Percentiles rank a stretch among this genome's conserved stretches.
phyloP scores from a whole-genome alignment of 2,888 invertebrate species.

The Phytoseiulus persimilis region DNA sequence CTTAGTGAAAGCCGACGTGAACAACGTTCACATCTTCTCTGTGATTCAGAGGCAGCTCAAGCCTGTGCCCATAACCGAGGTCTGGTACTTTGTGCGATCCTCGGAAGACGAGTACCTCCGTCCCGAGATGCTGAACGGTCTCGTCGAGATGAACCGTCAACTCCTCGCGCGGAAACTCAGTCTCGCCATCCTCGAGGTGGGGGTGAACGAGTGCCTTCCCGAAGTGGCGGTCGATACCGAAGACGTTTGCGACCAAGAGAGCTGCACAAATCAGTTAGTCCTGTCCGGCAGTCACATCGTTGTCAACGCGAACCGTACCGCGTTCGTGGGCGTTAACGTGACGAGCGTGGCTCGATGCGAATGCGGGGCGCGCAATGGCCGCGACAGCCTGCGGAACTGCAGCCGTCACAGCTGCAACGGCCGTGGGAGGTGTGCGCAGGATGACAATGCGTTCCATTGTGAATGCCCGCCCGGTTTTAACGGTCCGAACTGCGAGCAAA shows the following conservation, averaged over 20 bases:
- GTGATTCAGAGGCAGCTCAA: conserved; percentile 55
- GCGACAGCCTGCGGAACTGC: conserved; percentile 50
- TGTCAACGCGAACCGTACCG: conserved; percentile 84
- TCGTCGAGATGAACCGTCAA: conserved; percentile 64
- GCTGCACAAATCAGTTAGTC: conserved; percentile 70
- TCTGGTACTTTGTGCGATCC: conserved; percentile 83
- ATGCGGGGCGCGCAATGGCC: conserved; percentile 52
- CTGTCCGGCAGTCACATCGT: conserved; percentile 63
- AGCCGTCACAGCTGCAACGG: conserved; percentile 44
- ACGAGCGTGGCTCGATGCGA: conserved; percentile 63
- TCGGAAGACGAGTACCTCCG: conserved; percentile 66
- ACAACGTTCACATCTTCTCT: conserved; percentile 87
- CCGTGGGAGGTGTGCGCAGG: background rate
- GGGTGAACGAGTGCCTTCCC: conserved; percentile 78
- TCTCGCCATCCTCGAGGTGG: conserved; percentile 71
- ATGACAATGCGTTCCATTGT: conserved; percentile 56
- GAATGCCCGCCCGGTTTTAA: conserved; percentile 68
- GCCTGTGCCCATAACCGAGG: conserved; percentile 58
- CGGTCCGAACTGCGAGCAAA: conserved; percentile 83
- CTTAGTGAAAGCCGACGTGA: conserved; percentile 66
- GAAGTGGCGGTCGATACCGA: conserved; percentile 55
- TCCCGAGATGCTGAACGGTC: conserved; percentile 75
- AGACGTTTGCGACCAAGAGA: conserved; percentile 60
- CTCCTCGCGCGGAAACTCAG: conserved; percentile 64
- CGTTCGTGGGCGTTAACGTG: conserved; percentile 83